Percentiles rank a stretch among this genome's conserved stretches.
Conservation (phyloP, 1,140 invertebrate species). For the Euwallacea fornicatus region DNA sequence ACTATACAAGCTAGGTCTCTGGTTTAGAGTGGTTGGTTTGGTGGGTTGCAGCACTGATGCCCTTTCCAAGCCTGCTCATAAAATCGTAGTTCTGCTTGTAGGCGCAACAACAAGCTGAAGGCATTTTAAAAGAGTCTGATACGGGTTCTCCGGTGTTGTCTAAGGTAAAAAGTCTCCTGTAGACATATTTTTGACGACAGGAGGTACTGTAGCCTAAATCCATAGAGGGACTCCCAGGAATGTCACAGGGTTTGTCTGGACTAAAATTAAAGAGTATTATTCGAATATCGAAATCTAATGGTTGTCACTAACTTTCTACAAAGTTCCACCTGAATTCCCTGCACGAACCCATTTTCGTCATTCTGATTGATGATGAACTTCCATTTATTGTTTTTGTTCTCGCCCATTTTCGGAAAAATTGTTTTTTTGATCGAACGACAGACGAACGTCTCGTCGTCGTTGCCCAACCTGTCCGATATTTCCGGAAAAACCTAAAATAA, state of each 20-base stretch:
- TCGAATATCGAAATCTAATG: background rate
- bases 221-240: constrained; percentile 52
- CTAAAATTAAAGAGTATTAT: constrained; percentile 21
- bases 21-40: no score
- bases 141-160: constrained; percentile 55
- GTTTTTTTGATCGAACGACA: constrained; percentile 43
- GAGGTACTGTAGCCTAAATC: constrained; percentile 55
- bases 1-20: background rate
- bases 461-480: constrained; percentile 39
- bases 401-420: constrained; percentile 49
- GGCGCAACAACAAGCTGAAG: constrained; percentile 65
- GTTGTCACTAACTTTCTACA: constrained; percentile 56
- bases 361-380: constrained; percentile 60
- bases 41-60: background rate
- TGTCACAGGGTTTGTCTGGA: constrained; percentile 48
- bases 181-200: constrained; percentile 67
- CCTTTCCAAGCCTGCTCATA: background rate
- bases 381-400: constrained; percentile 56
- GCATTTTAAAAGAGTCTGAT: constrained; percentile 60
- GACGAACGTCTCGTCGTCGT: constrained; percentile 42
- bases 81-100: constrained; percentile 39
- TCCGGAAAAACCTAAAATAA: constrained; percentile 10
- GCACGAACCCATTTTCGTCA: constrained; percentile 55
- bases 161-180: constrained; percentile 58
- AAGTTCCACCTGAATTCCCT: constrained; percentile 60